Evolutionary conservation across 1,140 invertebrate species (phyloP).

Genomic region (Leptinotarsa undecemlineata): DNA sequence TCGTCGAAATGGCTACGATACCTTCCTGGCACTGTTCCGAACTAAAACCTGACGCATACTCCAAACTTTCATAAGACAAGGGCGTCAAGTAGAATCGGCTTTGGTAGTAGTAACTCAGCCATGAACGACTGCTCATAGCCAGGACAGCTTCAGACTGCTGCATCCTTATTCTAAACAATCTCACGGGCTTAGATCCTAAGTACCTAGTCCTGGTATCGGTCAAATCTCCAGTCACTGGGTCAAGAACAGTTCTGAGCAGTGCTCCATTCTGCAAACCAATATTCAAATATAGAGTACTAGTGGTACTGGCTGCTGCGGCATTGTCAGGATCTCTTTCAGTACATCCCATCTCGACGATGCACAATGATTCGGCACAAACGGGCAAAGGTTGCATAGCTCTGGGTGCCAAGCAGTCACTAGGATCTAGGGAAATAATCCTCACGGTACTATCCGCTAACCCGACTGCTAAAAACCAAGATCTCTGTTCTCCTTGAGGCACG

Average conservation of each 20-base stretch:
- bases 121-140: conserved; percentile 96
- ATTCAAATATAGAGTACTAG: conserved; percentile 89
- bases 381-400: conserved; percentile 97
- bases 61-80: conserved; percentile 93
- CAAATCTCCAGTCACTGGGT: conserved; percentile 95
- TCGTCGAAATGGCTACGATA: conserved; percentile 98
- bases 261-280: conserved; percentile 98
- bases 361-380: conserved; percentile 93
- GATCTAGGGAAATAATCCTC: conserved; percentile 96
- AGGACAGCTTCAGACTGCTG: conserved; percentile 95
- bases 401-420: conserved; percentile 87
- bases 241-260: conserved; percentile 90
- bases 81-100: conserved; percentile 95
- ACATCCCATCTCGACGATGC: conserved; percentile 86
- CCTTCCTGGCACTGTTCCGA: conserved; percentile 98
- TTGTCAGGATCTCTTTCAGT: conserved; percentile 66
- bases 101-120: conserved; percentile 98
- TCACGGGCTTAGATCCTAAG: conserved; percentile 56
- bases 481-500: conserved; percentile 92
- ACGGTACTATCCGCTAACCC: conserved; percentile 97
- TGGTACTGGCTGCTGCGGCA: conserved; percentile 57
- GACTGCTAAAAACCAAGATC: conserved; percentile 96
- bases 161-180: conserved; percentile 61
- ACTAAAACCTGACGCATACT: conserved; percentile 97
- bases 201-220: conserved; percentile 91